Evolutionary conservation across 2,797 vertebrate genomes (phyloP), one percentile per base, ranked within the genome.

Genomic region (Limnodromus scolopaceus): DNA sequence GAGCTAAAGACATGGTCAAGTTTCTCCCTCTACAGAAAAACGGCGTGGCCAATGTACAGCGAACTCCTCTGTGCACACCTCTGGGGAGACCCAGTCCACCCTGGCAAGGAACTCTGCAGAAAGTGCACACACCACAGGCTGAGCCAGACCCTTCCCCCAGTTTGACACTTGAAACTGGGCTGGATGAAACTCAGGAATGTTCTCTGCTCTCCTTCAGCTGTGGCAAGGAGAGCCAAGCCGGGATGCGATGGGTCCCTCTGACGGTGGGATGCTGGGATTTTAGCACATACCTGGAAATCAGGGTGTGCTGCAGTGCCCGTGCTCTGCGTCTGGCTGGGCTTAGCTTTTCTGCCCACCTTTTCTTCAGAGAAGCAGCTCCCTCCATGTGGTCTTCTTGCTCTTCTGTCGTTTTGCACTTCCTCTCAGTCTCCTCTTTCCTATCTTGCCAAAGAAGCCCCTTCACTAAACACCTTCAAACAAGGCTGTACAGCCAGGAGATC

Each of bases 51-150:
- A 65, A 23, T 1, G 2, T 39, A 60, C 4, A 34, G 48, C 38
- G 36, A 8, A 22, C 6, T 20, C 36, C 43, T 80, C 43, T 2
- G 0, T 39, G 43, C 54, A n/a, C 41, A 16, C 2, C 46, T 30
- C 27, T 0, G 0, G 28, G 16, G 64, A 24, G 9, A 22, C 7
- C 11, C 1, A 2, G 41, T 17, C 36, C 70, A 51, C 24, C 39
- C 11, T 0, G 0, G 19, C 32, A 78, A 39, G 13, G 45, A 68
- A 57, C 12, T 75, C 27, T 66, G 43, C 2, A 0, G 17, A 51
- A 89, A 53, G 45, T 2, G 6, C 43, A 30, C 19, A 5, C 30
- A 25, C 11, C 12, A 2, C 25, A 20, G 23, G 4, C 38, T 69
- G 80, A 49, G 45, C 24, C 34, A 55, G 53, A 61, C 10, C 30